Conservation (phyloP, 2,113 vertebrate species). For the Platycercus adscitus region DNA sequence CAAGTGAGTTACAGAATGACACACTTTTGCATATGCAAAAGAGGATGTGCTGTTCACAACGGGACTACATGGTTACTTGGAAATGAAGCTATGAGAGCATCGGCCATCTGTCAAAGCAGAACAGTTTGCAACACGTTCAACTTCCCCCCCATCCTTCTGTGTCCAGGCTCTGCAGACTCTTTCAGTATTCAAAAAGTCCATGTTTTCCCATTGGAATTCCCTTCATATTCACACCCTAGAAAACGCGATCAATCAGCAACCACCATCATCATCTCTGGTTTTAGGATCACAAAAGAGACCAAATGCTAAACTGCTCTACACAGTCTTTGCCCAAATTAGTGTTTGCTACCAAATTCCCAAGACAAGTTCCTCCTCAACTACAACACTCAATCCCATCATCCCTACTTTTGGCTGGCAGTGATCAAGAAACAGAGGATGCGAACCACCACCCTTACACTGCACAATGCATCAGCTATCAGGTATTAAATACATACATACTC, state of each 20-base stretch:
- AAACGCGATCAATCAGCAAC: background rate
- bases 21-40: background rate
- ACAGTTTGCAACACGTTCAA: background rate
- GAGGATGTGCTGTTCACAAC: background rate
- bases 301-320: background rate
- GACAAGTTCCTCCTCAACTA: background rate
- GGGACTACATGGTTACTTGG: background rate
- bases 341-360: background rate
- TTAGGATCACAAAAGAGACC: background rate
- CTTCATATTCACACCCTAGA: background rate
- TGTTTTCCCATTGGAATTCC: background rate
- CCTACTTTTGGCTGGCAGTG: background rate
- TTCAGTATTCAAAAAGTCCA: background rate
- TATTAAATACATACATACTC: background rate
- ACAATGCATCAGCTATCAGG: background rate
- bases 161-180: background rate
- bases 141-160: background rate
- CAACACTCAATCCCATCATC: background rate
- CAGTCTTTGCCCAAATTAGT: background rate
- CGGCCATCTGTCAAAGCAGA: background rate
- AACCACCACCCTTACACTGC: background rate
- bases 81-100: background rate
- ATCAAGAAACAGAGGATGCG: background rate
- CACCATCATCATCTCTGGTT: background rate
- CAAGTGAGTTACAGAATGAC: background rate